Base-by-base conservation (phyloP, 2,888 invertebrate genomes). In the Kuschelorhynchus macadamiae region DNA sequence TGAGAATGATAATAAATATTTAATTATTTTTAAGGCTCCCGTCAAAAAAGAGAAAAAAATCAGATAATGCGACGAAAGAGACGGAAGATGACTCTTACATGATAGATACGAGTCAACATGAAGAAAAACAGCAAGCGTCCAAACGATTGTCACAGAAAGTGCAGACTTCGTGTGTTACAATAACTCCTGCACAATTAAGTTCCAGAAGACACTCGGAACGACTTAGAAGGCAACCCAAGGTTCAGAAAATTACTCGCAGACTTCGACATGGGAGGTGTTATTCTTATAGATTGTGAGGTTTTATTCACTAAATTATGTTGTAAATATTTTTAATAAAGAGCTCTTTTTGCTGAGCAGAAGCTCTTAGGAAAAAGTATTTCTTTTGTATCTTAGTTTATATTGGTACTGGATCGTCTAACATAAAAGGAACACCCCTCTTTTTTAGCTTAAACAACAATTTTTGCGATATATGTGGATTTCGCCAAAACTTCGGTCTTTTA, bases 231-330 rank as follows among this genome's bases (percentile, higher is more conserved):
- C n/a, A 33, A 2, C 12, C 11, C 3, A 59, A 66, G 20, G 14
- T 42, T 9, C 59, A 66, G 20, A 61, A 67, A 61, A 55, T 67
- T 49, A 67, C 67, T 18, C 60, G 67, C 18, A 61, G 53, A 47
- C 61, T 61, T 2, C 39, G 67, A 46, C 61, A 61, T 42, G 67
- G 67, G 30, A 60, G 49, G 20, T 50, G 61, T 2, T 67, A 67
- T 33, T 52, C 55, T 0, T 61, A 67, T 61, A 61, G 55, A 36
- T 49, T 67, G 39, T 67, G 44, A 66, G n/a, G 39, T 41, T 50
- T 60, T 7, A 42, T 7, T 4, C 9, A n/a, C 11, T 1, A 47
- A 59, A 47, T 39, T 59, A 49, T 39, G 47, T 59, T 47, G 57
- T 59, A 33, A 59, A 59, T 47, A 47, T 11, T 36, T 50, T 36